A percentile compares a stretch with the other conserved stretches of the same genome.
These are phyloP conservation scores for Drosophila picticornis DNA, from an alignment of 2,888 invertebrate genomes.

Conservation along the genomic window DNA sequence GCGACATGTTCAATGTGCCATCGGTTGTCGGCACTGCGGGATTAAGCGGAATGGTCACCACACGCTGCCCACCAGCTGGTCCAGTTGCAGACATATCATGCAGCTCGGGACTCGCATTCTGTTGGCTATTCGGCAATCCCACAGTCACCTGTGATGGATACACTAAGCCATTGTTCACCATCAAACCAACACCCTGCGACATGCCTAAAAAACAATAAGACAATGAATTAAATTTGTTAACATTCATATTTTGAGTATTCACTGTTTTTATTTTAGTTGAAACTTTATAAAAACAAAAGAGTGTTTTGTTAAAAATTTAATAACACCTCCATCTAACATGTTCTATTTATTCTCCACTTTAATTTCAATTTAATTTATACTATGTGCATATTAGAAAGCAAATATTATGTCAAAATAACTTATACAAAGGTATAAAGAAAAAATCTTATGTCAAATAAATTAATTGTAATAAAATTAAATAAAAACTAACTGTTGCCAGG, in stretches of 20 bases:
- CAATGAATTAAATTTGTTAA: neutral
- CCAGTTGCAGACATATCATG: conserved; percentile 82
- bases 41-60: conserved; percentile 60
- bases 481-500: neutral
- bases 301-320: neutral
- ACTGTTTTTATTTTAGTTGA: neutral
- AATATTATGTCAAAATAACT: neutral
- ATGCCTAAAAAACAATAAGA: conserved; percentile 59
- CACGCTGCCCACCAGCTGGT: conserved; percentile 54
- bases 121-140: conserved; percentile 59
- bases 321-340: neutral
- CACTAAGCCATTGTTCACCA: conserved; percentile 70
- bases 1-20: conserved; percentile 77
- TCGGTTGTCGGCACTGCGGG: conserved; percentile 57
- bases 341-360: neutral
- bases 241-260: neutral
- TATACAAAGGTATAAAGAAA: neutral
- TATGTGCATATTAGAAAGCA: neutral
- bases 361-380: neutral
- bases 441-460: neutral
- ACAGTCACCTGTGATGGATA: conserved; percentile 84
- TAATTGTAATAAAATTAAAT: neutral
- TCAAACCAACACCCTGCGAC: conserved; percentile 71
- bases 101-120: conserved; percentile 69
- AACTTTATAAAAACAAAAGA: neutral